phyloP scores from a whole-genome alignment of 2,113 vertebrate species.

The Excalfactoria chinensis region DNA sequence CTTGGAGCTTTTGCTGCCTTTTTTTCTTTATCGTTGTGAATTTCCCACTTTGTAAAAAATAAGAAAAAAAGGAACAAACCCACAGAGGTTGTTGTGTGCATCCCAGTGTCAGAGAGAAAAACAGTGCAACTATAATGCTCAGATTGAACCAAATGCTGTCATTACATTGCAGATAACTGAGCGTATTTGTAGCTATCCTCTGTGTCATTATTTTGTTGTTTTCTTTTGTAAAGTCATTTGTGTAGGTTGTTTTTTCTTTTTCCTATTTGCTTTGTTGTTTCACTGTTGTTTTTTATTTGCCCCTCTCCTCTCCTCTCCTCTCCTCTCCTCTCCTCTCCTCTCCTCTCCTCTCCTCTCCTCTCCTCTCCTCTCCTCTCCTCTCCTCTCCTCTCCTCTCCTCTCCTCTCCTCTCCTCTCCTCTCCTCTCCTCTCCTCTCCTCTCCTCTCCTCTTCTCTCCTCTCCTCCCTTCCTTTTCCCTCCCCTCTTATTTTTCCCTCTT shows the following conservation, averaged over 20 bases:
- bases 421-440: too few relatives aligned
- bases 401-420: too few relatives aligned
- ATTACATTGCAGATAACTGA: not conserved
- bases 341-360: not conserved
- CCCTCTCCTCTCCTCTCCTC: too few relatives aligned
- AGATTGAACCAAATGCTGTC: conserved; percentile 2
- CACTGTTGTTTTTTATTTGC: not conserved
- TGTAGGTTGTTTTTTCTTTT: not conserved
- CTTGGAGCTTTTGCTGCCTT: conserved; percentile 40
- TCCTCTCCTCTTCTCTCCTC: too few relatives aligned
- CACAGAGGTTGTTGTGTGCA: not conserved
- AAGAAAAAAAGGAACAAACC: too few relatives aligned
- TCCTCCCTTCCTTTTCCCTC: too few relatives aligned
- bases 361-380: too few relatives aligned
- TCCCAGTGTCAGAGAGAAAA: conserved; percentile 40
- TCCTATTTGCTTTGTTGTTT: not conserved
- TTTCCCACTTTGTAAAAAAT: conserved; percentile 40
- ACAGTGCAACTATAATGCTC: not conserved
- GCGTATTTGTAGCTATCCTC: not conserved
- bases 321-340: not conserved
- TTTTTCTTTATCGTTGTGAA: conserved; percentile 24
- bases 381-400: too few relatives aligned
- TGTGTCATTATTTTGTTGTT: not conserved
- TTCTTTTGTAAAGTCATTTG: conserved; percentile 3
- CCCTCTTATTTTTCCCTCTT: too few relatives aligned